phyloP scores from a whole-genome alignment of 2,797 vertebrate genomes.

The Myotis vivesi region DNA sequence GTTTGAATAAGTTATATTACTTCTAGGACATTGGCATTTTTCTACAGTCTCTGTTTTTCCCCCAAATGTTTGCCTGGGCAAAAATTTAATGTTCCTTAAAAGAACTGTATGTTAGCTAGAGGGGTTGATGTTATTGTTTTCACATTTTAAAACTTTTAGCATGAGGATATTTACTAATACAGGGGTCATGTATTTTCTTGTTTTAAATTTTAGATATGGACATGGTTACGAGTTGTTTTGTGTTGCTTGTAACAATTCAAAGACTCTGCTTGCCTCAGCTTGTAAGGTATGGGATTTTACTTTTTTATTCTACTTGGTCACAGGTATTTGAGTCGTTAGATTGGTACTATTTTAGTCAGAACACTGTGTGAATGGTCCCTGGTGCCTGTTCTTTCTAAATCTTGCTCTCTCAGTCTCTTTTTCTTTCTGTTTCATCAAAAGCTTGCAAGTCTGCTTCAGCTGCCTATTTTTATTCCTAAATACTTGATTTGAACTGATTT shows the following conservation, averaged over 20 bases:
- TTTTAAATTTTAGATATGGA: constrained; percentile 90
- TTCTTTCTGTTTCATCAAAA: not conserved
- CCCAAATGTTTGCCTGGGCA: constrained; percentile 7
- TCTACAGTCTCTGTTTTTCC: not conserved
- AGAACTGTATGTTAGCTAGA: not conserved
- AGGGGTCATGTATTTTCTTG: not conserved
- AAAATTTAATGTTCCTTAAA: constrained; percentile 23
- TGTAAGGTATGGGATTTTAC: constrained; percentile 91
- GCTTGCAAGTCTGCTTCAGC: not conserved
- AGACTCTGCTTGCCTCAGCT: constrained; percentile 92
- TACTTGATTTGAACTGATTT: not conserved
- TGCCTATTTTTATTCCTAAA: not conserved
- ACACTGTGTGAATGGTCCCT: rapidly evolving
- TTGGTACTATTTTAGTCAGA: not conserved
- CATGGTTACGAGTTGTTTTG: constrained; percentile 99
- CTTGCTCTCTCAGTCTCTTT: not conserved
- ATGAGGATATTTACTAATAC: constrained; percentile 6
- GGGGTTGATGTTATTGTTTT: not conserved
- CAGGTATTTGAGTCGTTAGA: not conserved
- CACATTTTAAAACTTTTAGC: not conserved
- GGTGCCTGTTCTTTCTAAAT: not conserved
- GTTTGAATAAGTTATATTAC: not conserved
- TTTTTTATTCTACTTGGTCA: not conserved
- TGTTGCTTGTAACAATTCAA: constrained; percentile 90
- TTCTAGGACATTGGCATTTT: constrained; percentile 23